Base-by-base conservation (phyloP, 1,140 invertebrate species). In the Sitobion miscanthi region DNA sequence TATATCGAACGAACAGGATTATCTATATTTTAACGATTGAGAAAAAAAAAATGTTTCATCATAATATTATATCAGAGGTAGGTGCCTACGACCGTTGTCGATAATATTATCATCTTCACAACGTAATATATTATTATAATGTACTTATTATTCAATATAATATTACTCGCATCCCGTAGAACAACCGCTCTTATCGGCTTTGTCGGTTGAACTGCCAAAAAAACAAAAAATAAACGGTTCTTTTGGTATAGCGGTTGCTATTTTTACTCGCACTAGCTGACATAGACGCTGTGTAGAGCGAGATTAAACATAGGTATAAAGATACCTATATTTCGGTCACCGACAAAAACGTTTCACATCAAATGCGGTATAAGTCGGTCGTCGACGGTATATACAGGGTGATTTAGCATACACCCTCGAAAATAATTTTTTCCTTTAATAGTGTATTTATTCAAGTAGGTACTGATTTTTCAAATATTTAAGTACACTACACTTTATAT, bases 131-230 rank as follows among this genome's bases (percentile, higher is more conserved):
- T 30, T 62, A 69, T 69, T 69, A 69, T n/a, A n/a, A 69, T 69
- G 30, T 69, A 69, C 62, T 69, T 77, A n/a, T n/a, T 77, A 77
- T 77, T n/a, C n/a, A 77, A 77, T 35, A 77, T 69, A 69, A 77
- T 77, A 77, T 17, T n/a, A 77, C 11, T 17, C 30, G 30, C 62
- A n/a, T 69, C 62, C 25, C 62, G 62, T 14, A 69, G 30, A 69
- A 77, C 62, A 77, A 77, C 62, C 62, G 62, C 62, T 77, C n/a
- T 77, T 77, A 77, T 77, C n/a, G 62, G 62, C 62, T 77, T 77
- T 77, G 62, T 77, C 62, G 62, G n/a, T 35, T 77, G 14, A n/a
- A 77, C 62, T 77, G 62, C 62, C 62, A 77, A 77, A 77, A 57
- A 77, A n/a, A 77, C 52, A 77, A 77, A 77, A 69, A 77, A 77